Percentiles rank a stretch among this genome's conserved stretches.
Conservation (phyloP, 2,113 vertebrate genomes). For the Melanerpes aurifrons region DNA sequence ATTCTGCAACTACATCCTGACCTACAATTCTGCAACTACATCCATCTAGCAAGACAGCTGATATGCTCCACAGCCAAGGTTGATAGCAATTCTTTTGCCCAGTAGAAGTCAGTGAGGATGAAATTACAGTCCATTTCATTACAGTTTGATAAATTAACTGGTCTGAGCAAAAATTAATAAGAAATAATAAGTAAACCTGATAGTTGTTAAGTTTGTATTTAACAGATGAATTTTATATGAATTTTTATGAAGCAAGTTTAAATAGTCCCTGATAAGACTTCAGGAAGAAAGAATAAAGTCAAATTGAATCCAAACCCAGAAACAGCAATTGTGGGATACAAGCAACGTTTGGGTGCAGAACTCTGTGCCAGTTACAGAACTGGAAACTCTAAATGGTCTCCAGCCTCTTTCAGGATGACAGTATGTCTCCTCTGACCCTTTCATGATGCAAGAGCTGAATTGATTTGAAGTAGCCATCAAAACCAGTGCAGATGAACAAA, state of each 20-base stretch:
- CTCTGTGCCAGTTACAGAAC: background rate
- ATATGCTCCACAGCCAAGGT: background rate
- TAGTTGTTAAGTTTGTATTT: background rate
- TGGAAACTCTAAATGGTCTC: background rate
- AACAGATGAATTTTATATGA: background rate
- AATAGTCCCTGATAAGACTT: background rate
- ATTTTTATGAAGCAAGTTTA: background rate
- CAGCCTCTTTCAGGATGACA: background rate
- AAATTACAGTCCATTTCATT: background rate
- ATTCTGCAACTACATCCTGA: no score
- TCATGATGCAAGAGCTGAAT: background rate
- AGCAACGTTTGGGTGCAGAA: background rate
- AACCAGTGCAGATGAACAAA: background rate
- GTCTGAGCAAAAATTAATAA: background rate
- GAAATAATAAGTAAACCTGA: background rate
- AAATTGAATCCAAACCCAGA: background rate
- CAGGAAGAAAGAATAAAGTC: background rate
- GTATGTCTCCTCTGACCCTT: background rate
- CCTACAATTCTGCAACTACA: background rate
- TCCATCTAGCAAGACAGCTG: background rate
- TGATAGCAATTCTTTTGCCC: background rate
- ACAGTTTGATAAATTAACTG: background rate
- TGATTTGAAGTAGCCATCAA: background rate
- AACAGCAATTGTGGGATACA: background rate
- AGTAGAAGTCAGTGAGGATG: background rate